phyloP scores from a whole-genome alignment of 2,888 invertebrate genomes.

The Vanessa cardui region DNA sequence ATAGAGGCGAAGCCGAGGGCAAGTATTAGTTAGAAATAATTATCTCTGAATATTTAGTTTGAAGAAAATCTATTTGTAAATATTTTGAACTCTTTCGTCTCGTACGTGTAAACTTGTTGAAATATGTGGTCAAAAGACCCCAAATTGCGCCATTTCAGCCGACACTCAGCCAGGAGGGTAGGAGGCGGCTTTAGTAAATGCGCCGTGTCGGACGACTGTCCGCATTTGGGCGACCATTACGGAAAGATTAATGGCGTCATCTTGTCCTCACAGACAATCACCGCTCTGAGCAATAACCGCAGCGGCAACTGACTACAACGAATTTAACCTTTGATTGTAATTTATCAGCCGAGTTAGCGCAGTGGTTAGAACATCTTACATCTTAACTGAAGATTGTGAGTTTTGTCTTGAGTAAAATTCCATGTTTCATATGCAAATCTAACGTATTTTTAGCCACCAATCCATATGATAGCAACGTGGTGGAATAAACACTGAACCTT shows the following conservation, averaged over 20 bases:
- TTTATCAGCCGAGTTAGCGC: background rate
- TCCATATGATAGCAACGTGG: no score
- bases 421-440: no score
- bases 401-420: no score
- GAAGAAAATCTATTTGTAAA: no score
- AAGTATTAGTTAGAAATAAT: no score
- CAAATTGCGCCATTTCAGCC: constrained; percentile 20
- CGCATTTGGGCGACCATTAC: constrained; percentile 68
- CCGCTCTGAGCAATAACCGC: constrained; percentile 37
- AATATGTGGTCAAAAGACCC: constrained; percentile 27
- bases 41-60: no score
- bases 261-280: constrained; percentile 62
- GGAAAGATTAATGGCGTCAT: constrained; percentile 75
- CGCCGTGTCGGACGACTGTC: constrained; percentile 64
- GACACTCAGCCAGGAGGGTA: constrained; percentile 27
- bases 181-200: constrained; percentile 57
- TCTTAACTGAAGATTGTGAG: no score
- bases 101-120: constrained; percentile 2
- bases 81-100: background rate
- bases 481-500: no score
- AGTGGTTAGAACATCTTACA: no score
- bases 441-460: no score
- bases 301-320: constrained; percentile 21
- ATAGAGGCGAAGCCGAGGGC: no score
- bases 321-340: constrained; percentile 24